These are phyloP conservation scores for Halocaridina rubra DNA, from an alignment of 2,888 invertebrate genomes.

Conservation along the genomic window DNA sequence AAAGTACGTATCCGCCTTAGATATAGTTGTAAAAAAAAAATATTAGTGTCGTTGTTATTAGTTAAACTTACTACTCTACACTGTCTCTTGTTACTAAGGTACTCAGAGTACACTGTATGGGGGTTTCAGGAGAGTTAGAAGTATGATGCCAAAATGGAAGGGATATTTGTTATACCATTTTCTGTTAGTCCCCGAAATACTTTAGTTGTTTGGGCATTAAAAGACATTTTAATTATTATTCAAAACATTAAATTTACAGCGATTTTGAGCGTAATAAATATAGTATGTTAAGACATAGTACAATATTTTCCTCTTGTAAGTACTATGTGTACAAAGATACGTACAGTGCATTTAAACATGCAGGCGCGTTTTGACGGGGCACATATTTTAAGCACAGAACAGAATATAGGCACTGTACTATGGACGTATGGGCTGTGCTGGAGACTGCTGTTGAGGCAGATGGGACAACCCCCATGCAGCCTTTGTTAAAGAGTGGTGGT, in stretches of 20 bases:
- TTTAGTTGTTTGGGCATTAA: neutral
- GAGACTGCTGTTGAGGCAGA: neutral
- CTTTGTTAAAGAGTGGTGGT: conserved; percentile 12
- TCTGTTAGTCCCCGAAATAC: conserved; percentile 30
- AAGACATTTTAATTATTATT: too few species aligned
- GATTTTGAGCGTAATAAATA: too few species aligned
- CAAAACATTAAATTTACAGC: too few species aligned
- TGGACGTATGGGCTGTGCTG: neutral
- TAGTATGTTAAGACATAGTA: too few species aligned
- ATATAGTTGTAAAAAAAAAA: too few species aligned
- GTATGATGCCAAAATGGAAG: conserved; percentile 28
- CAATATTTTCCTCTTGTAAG: too few species aligned
- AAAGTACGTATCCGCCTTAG: too few species aligned
- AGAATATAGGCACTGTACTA: neutral
- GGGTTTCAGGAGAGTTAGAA: conserved; percentile 15
- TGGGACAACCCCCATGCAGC: neutral
- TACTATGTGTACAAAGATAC: too few species aligned
- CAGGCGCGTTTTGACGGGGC: neutral
- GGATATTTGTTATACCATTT: conserved; percentile 13
- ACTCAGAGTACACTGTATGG: conserved; percentile 21
- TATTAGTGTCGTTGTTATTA: too few species aligned
- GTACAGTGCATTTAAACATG: too few species aligned
- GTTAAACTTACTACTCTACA: too few species aligned
- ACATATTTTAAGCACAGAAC: neutral
- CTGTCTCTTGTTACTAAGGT: too few species aligned